Evolutionary conservation across 1,140 invertebrate species (phyloP), one percentile per base, ranked within the genome.

Genomic region (Lasioglossum baleicum): DNA sequence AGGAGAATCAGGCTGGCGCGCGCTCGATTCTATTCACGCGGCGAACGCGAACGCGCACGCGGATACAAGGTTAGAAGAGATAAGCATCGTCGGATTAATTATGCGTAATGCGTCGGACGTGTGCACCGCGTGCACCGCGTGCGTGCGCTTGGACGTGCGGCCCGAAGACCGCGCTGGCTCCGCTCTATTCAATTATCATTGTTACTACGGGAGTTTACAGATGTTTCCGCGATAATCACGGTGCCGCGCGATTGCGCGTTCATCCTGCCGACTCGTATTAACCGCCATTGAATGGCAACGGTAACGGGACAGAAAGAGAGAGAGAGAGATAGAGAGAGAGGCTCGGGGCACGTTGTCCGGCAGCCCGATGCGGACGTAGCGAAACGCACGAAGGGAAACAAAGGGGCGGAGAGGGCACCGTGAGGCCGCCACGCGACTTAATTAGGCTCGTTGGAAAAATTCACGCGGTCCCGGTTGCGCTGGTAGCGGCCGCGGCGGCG

Each of bases 191-290:
- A 88, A 89, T 90, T 90, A 89, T 88, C 88, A 87, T 89, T 87
- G 88, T 88, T 85, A 63, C 76, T 74, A 42, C 61, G 56, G 22
- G 65, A 72, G 82, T 86, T 85, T 85, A 83, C 83, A 81, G 88
- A 88, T 85, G 84, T 86, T 88, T 85, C 84, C 84, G 83, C 83
- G 87, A 90, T 90, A 90, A 90, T 90, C 83, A 87, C 82, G 80
- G 58, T 77, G 77, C 73, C 70, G 44, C 56, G 44, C 71, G 83
- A 80, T 86, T 80, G 72, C 82, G 66, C 87, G 84, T 88, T 85
- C 78, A 75, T 88, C 76, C 86, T 76, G 83, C 76, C 78, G 58
- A 61, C 72, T 51, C 79, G 79, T 67, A 84, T 77, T 81, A 80
- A 83, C 76, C 76, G 70, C 64, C 75, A 73, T 85, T 83, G 81